Evolutionary conservation across 2,797 vertebrate species (phyloP).

Genomic region (Mionectes olivaceus): DNA sequence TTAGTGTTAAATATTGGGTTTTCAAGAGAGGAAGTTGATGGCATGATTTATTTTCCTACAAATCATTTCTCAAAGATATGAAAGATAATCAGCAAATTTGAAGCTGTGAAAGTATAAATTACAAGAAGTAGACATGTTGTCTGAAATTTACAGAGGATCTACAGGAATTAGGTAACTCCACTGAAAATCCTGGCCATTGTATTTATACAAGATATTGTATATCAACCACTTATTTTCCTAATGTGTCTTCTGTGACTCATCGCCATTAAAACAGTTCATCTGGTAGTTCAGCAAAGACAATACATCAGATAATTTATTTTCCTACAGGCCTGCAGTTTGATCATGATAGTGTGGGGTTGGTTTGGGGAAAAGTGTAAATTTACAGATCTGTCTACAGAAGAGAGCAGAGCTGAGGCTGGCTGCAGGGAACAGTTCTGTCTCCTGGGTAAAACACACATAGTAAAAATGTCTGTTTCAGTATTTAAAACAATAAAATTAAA

Average conservation of each 20-base stretch:
- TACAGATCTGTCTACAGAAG: not conserved
- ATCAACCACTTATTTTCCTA: not conserved
- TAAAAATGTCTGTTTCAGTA: not conserved
- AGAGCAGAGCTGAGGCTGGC: not conserved
- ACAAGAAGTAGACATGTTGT: not conserved
- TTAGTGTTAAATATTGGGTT: not conserved
- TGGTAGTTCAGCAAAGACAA: constrained; percentile 21
- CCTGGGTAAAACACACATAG: not conserved
- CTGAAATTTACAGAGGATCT: not conserved
- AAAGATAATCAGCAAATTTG: not conserved
- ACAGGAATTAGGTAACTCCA: not conserved
- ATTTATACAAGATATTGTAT: not conserved
- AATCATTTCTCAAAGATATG: not conserved
- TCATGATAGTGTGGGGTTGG: not conserved
- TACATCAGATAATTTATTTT: not conserved
- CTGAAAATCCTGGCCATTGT: not conserved
- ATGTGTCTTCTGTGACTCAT: not conserved
- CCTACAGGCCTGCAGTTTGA: not conserved
- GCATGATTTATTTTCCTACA: not conserved
- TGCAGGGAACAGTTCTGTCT: not conserved
- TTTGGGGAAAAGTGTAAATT: not conserved
- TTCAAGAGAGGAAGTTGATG: not conserved
- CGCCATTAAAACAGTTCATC: constrained; percentile 27
- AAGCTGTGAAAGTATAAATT: not conserved
- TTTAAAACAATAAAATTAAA: not conserved